phyloP scores from a whole-genome alignment of 2,113 vertebrate species.

The Corythoichthys haematopterus region DNA sequence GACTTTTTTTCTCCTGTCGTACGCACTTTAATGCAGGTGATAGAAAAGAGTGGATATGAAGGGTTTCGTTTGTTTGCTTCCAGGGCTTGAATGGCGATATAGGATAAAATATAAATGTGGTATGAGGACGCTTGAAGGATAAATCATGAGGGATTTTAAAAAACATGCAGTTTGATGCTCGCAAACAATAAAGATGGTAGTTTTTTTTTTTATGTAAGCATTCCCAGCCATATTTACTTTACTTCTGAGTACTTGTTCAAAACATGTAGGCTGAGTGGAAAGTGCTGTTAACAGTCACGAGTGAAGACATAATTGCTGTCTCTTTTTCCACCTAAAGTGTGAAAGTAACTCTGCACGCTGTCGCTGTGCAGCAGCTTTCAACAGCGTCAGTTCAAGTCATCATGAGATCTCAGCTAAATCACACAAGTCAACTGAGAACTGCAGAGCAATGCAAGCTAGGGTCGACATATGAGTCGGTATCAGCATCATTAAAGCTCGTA shows the following conservation, averaged over 20 bases:
- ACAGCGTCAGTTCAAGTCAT: neutral
- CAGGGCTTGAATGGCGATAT: neutral
- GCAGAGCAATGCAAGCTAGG: neutral
- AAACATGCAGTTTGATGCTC: too few relatives aligned
- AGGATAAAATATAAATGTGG: neutral
- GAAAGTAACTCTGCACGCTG: neutral
- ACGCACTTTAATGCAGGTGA: too few relatives aligned
- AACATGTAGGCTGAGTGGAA: constrained; percentile 7
- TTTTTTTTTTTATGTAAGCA: neutral
- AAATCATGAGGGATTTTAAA: constrained; percentile 3
- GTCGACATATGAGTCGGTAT: neutral
- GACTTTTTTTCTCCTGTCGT: too few relatives aligned
- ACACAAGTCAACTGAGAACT: neutral
- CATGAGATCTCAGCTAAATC: neutral
- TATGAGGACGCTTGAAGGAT: neutral
- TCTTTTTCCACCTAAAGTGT: constrained; percentile 7
- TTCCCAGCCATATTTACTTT: neutral
- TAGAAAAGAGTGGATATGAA: neutral
- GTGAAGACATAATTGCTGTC: neutral
- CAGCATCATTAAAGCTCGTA: neutral
- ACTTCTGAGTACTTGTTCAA: neutral
- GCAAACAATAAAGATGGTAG: too few relatives aligned
- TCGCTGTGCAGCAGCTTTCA: constrained; percentile 2
- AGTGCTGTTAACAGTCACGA: neutral
- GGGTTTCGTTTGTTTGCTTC: neutral